These are phyloP conservation scores for Bostrychus sinensis DNA, from an alignment of 2,113 vertebrate species.

Conservation along the genomic window DNA sequence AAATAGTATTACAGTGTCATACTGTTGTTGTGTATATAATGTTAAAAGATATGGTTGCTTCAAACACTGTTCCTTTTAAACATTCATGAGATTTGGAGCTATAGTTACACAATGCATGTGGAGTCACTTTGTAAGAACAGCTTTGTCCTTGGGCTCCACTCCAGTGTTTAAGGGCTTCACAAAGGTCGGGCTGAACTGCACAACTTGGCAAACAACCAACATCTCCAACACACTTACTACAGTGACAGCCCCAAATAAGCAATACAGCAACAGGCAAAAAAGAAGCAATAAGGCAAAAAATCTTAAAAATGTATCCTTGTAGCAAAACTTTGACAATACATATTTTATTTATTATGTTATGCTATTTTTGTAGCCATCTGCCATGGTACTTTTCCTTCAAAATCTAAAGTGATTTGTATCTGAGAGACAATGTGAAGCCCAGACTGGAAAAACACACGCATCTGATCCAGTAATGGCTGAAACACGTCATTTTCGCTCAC, in stretches of 20 bases:
- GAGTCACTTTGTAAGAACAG: background rate
- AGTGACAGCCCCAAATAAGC: background rate
- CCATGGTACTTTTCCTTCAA: conserved; percentile 2
- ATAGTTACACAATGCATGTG: background rate
- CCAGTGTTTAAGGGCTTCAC: background rate
- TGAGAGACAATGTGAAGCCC: conserved; percentile 1
- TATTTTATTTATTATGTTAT: no score
- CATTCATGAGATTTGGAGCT: no score
- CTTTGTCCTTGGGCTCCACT: background rate
- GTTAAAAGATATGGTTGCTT: no score
- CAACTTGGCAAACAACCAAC: background rate
- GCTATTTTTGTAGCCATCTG: background rate
- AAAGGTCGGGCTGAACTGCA: background rate
- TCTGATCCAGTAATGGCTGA: conserved; percentile 8
- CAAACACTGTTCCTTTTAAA: no score
- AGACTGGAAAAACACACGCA: background rate
- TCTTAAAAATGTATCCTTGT: no score
- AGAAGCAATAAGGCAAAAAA: no score
- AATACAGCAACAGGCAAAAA: background rate
- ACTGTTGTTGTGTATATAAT: background rate
- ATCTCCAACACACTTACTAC: background rate
- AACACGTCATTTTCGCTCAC: conserved; percentile 12
- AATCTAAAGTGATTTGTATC: background rate
- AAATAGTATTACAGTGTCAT: no score
- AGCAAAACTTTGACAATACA: no score